Base-by-base conservation (phyloP, 2,113 vertebrate species). In the Meleagris gallopavo region DNA sequence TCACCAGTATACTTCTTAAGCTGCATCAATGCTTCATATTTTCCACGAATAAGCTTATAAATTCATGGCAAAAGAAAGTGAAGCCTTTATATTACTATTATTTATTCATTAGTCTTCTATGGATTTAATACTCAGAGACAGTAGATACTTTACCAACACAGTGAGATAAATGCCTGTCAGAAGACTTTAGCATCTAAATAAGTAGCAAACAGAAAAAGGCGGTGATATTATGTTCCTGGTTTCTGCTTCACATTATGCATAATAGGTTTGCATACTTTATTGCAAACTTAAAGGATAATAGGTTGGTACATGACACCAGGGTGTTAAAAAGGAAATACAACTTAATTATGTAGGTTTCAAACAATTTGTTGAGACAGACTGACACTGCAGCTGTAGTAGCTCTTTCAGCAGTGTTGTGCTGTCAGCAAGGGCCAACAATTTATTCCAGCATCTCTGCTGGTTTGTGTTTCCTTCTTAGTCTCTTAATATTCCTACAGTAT, bases 261-360 rank as follows among this genome's bases (percentile, higher is more conserved):
- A 93, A 86, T 55, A 93, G 8, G 55, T 62, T 88, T 81, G 79
- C 80, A 36, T 93, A 88, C 86, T 86, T 96, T 91, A 94, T 88
- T 86, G 65, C 46, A 86, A 74, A 88, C 43, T 55, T 90, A 88
- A 83, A 78, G 41, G 52, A 72, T 86, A 95, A 95, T 90, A 72
- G 50, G 65, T 74, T 91, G 60, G 75, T 75, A 82, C 57, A 48
- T 75, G 87, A 94, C 88, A 94, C n/a, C 21, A 72, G 38, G 30
- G 79, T 93, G 61, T 52, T 95, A 94, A 90, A 95, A 88, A 81
- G 76, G 80, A 97, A 95, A 96, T 95, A 91, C 61, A 90, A 34
- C 89, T 86, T 93, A 94, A 95, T 95, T 91, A 96, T 69, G 88
- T 40, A 34, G 72, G 25, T 86, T 93, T 91, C 50, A 77, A 92